Evolutionary conservation across 2,888 invertebrate species (phyloP).

Genomic region (Ametastegia equiseti): DNA sequence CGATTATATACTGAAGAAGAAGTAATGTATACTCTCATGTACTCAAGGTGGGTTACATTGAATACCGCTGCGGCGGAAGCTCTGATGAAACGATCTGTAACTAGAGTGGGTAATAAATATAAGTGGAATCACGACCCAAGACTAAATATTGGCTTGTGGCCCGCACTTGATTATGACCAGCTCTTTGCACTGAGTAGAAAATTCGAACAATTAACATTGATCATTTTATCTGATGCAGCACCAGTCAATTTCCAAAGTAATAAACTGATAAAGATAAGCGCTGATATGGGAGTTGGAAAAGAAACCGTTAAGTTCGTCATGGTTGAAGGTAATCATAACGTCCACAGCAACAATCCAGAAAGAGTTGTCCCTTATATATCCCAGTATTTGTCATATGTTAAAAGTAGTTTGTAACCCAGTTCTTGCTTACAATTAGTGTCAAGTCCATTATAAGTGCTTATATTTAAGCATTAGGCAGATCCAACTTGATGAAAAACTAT

Average conservation of each 20-base stretch:
- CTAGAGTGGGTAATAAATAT: background rate
- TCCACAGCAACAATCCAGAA: constrained; percentile 80
- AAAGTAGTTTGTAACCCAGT: constrained; percentile 48
- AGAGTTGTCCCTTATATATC: constrained; percentile 53
- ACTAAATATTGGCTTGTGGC: background rate
- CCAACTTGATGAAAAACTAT: too few relatives aligned
- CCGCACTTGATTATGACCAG: too few relatives aligned
- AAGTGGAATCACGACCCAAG: background rate
- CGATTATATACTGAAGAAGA: background rate
- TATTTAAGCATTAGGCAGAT: constrained; percentile 64
- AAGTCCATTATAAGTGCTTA: too few relatives aligned
- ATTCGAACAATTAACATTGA: background rate
- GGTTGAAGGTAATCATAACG: constrained; percentile 78
- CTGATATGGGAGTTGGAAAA: background rate
- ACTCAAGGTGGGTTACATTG: background rate
- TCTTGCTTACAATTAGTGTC: constrained; percentile 67
- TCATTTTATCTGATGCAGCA: background rate
- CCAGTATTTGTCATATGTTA: background rate
- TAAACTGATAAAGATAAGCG: background rate
- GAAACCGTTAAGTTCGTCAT: constrained; percentile 62
- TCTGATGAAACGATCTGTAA: background rate
- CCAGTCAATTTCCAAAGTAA: background rate
- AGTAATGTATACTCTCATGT: background rate
- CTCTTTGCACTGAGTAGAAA: too few relatives aligned
- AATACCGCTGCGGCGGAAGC: background rate